Evolutionary conservation across 2,113 vertebrate genomes (phyloP).

Genomic region (Seriola quinqueradiata): DNA sequence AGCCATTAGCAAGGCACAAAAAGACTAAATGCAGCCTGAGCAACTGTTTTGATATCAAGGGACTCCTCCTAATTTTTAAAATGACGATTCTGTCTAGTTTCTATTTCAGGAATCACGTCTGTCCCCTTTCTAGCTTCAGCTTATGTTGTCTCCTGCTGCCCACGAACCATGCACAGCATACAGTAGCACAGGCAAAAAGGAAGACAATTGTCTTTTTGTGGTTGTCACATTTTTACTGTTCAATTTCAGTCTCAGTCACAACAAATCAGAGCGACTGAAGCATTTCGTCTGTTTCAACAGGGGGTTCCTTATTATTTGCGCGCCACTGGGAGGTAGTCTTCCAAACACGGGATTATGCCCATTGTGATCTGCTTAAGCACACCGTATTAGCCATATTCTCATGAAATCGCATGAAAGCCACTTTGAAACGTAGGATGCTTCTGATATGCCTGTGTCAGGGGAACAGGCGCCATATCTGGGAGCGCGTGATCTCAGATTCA

Average conservation of each 20-base stretch:
- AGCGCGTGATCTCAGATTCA: constrained; percentile 71
- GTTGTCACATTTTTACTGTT: constrained; percentile 63
- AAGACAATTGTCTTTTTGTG: constrained; percentile 46
- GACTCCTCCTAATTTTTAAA: constrained; percentile 12
- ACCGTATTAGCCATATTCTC: constrained; percentile 69
- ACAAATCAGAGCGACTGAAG: constrained; percentile 64
- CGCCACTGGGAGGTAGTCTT: constrained; percentile 54
- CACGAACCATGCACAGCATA: constrained; percentile 16
- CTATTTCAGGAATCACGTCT: constrained; percentile 38
- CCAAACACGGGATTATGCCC: constrained; percentile 68
- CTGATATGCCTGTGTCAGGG: constrained; percentile 65
- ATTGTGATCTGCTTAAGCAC: constrained; percentile 74
- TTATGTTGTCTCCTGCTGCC: constrained; percentile 49
- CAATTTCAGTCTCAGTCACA: constrained; percentile 55
- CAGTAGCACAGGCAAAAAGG: constrained; percentile 23
- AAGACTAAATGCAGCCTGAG: constrained; percentile 13
- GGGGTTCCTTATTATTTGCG: constrained; percentile 53
- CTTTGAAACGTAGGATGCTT: constrained; percentile 72
- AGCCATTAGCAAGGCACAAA: constrained; percentile 29
- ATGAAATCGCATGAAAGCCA: constrained; percentile 71
- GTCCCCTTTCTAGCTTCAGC: constrained; percentile 3
- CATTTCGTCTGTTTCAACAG: constrained; percentile 34
- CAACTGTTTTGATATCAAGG: not conserved
- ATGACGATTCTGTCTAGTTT: constrained; percentile 15
- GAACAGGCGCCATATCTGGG: constrained; percentile 49